phyloP scores from a whole-genome alignment of 2,888 invertebrate species.

The Altica lythri region DNA sequence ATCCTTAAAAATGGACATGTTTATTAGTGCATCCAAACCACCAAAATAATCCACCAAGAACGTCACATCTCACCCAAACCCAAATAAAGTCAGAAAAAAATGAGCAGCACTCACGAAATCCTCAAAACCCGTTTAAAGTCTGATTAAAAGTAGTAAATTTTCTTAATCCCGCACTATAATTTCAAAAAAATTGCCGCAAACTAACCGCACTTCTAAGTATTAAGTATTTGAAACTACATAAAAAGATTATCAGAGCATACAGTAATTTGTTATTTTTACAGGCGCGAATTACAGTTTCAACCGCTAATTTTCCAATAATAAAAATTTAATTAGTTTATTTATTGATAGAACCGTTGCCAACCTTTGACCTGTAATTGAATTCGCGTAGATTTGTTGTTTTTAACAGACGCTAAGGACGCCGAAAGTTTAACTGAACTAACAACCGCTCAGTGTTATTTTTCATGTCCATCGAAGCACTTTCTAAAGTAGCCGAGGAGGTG shows the following conservation, averaged over 20 bases:
- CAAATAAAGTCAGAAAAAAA: constrained; percentile 2
- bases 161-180: not conserved
- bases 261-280: not conserved
- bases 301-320: constrained; percentile 4
- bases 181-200: constrained; percentile 1
- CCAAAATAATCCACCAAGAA: constrained; percentile 1
- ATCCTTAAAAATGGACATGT: constrained; percentile 63
- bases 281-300: constrained; percentile 4
- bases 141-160: constrained; percentile 2
- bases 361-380: constrained; percentile 2
- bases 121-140: not conserved
- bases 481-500: constrained; percentile 24
- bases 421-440: constrained; percentile 16
- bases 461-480: constrained; percentile 24
- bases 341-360: not conserved
- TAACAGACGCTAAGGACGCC: constrained; percentile 3
- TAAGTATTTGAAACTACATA: not conserved
- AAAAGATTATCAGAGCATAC: constrained; percentile 12
- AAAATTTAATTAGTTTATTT: no score
- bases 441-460: constrained; percentile 10
- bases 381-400: not conserved
- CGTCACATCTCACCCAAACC: constrained; percentile 7
- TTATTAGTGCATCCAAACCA: constrained; percentile 8
- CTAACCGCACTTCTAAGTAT: not conserved
- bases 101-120: constrained; percentile 6